A percentile compares a stretch with the other conserved stretches of the same genome.
These are phyloP conservation scores for Limulus polyphemus DNA, from an alignment of 2,888 invertebrate genomes.

Conservation along the genomic window DNA sequence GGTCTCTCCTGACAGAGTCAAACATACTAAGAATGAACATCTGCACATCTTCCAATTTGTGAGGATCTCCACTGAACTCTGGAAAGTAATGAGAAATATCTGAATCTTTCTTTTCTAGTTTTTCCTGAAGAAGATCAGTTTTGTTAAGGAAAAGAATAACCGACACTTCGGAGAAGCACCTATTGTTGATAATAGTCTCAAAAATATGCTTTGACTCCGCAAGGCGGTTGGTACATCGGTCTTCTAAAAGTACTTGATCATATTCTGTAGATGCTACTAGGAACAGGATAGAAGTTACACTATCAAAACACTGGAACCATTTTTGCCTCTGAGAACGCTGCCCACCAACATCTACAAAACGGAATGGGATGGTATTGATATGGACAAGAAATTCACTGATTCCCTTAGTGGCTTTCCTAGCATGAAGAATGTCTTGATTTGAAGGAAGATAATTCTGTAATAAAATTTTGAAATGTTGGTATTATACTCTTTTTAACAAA, in stretches of 20 bases:
- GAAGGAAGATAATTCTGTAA: constrained; percentile 57
- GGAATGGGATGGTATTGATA: constrained; percentile 89
- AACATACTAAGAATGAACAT: constrained; percentile 79
- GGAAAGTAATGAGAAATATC: constrained; percentile 35
- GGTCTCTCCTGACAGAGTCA: constrained; percentile 56
- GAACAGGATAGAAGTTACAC: constrained; percentile 92
- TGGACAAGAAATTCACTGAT: constrained; percentile 57
- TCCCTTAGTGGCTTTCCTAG: constrained; percentile 95
- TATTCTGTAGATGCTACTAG: constrained; percentile 95
- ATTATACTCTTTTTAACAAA: too few species aligned
- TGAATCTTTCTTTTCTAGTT: constrained; percentile 50
- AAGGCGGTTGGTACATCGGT: constrained; percentile 80
- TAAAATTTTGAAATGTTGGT: too few species aligned
- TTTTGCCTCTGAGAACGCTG: constrained; percentile 96
- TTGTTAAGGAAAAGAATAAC: constrained; percentile 97
- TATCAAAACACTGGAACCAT: constrained; percentile 97
- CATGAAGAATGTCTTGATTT: constrained; percentile 89
- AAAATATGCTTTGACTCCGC: constrained; percentile 94
- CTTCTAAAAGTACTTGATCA: constrained; percentile 51
- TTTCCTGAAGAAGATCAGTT: constrained; percentile 82
- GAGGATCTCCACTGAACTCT: constrained; percentile 41
- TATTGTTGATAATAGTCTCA: constrained; percentile 96
- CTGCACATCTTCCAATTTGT: constrained; percentile 65
- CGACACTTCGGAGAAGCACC: constrained; percentile 82
- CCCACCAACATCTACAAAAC: constrained; percentile 93